Conservation (phyloP, 2,888 invertebrate genomes). For the Chymomyza fuscimana region DNA sequence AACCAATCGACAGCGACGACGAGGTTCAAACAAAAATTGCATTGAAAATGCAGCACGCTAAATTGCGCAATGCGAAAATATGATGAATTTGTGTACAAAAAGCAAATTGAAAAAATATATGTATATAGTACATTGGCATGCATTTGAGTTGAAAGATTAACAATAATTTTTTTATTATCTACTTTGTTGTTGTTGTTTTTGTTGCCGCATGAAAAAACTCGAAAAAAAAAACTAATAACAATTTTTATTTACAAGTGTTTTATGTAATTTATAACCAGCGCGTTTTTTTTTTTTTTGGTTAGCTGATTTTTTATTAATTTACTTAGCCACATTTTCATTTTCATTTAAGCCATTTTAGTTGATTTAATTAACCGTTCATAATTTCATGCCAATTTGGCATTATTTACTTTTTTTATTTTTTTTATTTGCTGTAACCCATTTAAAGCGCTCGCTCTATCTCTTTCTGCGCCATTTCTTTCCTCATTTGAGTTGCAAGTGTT, state of each 20-base stretch:
- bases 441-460: neutral
- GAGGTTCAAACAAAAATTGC: constrained; percentile 13
- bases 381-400: constrained; percentile 27
- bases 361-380: constrained; percentile 48
- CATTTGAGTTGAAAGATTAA: constrained; percentile 17
- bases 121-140: constrained; percentile 1
- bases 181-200: constrained; percentile 20
- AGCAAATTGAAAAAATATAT: constrained; percentile 20
- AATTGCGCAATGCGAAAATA: constrained; percentile 46
- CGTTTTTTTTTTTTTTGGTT: constrained; percentile 33
- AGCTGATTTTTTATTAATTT: neutral
- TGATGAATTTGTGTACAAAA: neutral
- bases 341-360: constrained; percentile 33
- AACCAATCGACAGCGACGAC: constrained; percentile 22
- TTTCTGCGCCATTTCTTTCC: constrained; percentile 5
- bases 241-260: constrained; percentile 48
- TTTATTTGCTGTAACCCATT: constrained; percentile 16
- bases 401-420: too few relatives aligned
- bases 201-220: constrained; percentile 42
- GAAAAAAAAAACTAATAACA: constrained; percentile 52
- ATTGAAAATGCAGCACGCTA: constrained; percentile 36
- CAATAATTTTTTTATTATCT: constrained; percentile 18
- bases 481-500: neutral
- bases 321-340: constrained; percentile 21
- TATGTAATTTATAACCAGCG: constrained; percentile 46